Percentiles rank a stretch among this genome's conserved stretches.
phyloP scores from a whole-genome alignment of 2,113 vertebrate species.

The Acanthisitta chloris region DNA sequence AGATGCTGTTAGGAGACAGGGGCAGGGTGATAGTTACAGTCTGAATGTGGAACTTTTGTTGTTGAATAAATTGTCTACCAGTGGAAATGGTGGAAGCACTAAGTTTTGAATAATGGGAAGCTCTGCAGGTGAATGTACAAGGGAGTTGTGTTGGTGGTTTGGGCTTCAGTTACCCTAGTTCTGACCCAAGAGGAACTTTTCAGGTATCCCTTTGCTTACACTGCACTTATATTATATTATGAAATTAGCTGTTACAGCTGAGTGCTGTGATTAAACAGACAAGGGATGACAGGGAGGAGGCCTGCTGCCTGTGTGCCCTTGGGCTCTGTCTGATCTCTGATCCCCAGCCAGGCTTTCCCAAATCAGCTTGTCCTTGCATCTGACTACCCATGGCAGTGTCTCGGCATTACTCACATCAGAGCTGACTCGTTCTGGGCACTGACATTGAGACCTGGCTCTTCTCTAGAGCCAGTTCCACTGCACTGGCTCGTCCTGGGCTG shows the following conservation, averaged over 20 bases:
- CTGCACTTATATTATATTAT: not conserved
- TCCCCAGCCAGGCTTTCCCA: not conserved
- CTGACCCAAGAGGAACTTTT: not conserved
- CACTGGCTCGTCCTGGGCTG: not conserved
- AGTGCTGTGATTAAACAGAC: not conserved
- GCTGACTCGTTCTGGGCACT: not conserved
- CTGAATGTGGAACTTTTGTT: rapidly evolving
- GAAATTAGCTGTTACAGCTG: not conserved
- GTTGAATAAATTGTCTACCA: not conserved
- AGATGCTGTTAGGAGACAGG: not conserved
- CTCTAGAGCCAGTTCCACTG: rapidly evolving
- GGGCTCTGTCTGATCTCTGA: not conserved
- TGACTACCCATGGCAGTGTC: not conserved
- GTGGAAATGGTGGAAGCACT: not conserved
- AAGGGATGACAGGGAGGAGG: not conserved
- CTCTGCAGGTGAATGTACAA: not conserved
- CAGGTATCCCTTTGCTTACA: not conserved
- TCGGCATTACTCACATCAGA: rapidly evolving
- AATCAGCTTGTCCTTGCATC: not conserved
- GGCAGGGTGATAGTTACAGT: not conserved
- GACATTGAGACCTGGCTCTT: not conserved
- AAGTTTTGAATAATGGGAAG: not conserved
- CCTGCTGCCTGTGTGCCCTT: not conserved
- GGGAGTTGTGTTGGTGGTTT: not conserved
- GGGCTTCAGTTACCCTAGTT: not conserved